Evolutionary conservation across 1,140 invertebrate species (phyloP).

Genomic region (Myzus persicae): DNA sequence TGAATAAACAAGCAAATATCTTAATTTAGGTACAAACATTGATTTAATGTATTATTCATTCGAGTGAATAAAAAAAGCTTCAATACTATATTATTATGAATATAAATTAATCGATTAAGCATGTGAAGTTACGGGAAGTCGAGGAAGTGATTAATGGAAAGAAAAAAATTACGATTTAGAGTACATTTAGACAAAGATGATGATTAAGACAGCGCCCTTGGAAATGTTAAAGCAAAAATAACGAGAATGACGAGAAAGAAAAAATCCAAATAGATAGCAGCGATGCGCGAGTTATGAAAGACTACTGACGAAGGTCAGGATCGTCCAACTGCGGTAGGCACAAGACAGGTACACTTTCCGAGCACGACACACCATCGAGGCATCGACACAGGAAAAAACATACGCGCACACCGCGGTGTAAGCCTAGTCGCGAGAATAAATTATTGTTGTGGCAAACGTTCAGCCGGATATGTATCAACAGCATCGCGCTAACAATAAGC

Average conservation of each 20-base stretch:
- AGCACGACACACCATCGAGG: not conserved
- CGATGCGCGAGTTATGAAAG: not conserved
- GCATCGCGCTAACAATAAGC: not conserved
- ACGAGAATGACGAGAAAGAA: not conserved
- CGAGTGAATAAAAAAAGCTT: too few species aligned
- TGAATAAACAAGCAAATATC: too few species aligned
- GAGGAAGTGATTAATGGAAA: too few species aligned
- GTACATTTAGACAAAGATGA: not conserved
- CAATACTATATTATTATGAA: too few species aligned
- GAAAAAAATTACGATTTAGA: not conserved
- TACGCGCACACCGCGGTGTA: not conserved
- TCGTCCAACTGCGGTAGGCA: not conserved
- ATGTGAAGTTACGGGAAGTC: too few species aligned
- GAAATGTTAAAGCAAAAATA: not conserved
- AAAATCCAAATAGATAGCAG: not conserved
- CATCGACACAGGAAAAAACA: not conserved
- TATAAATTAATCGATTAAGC: too few species aligned
- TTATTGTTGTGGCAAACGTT: not conserved
- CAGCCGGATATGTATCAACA: not conserved
- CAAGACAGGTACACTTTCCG: not conserved
- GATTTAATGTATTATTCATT: too few species aligned
- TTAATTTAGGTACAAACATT: too few species aligned
- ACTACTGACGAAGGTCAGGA: conserved; percentile 36
- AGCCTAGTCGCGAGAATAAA: not conserved
- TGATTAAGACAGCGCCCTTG: not conserved